Conservation (phyloP, 2,888 invertebrate genomes). For the Pecten maximus region DNA sequence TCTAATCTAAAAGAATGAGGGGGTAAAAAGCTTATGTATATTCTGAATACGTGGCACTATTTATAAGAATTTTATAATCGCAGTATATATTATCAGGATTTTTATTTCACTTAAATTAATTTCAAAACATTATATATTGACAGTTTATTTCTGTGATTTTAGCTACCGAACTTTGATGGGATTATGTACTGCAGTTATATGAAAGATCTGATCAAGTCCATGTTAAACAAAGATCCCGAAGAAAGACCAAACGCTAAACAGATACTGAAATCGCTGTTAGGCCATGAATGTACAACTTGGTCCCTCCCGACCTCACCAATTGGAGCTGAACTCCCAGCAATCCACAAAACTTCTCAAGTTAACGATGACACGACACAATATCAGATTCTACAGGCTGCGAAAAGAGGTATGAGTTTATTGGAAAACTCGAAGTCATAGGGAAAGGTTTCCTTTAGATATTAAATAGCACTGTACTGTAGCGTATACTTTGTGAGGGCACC, state of each 20-base stretch:
- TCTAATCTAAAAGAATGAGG: too few species aligned
- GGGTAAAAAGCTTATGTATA: too few species aligned
- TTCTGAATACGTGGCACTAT: too few species aligned
- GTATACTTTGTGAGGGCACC: too few species aligned
- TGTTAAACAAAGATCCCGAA: slow-evolving; percentile 39
- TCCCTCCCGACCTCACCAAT: background rate
- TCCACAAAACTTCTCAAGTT: background rate
- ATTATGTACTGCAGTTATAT: slow-evolving; percentile 42
- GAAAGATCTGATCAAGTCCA: slow-evolving; percentile 38
- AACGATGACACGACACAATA: background rate
- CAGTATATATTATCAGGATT: too few species aligned
- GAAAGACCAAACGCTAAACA: slow-evolving; percentile 41
- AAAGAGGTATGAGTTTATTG: background rate
- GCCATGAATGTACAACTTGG: background rate
- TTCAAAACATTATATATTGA: too few species aligned
- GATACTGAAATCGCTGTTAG: background rate
- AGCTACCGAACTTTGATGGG: slow-evolving; percentile 41
- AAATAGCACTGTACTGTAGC: too few species aligned
- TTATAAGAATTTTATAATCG: too few species aligned
- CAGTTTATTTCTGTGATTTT: too few species aligned
- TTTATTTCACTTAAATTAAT: too few species aligned
- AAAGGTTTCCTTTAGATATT: too few species aligned
- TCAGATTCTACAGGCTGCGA: background rate
- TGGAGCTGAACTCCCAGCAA: background rate
- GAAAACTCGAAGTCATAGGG: too few species aligned